Conservation (phyloP, 2,888 invertebrate genomes). For the Litoditis marina region DNA sequence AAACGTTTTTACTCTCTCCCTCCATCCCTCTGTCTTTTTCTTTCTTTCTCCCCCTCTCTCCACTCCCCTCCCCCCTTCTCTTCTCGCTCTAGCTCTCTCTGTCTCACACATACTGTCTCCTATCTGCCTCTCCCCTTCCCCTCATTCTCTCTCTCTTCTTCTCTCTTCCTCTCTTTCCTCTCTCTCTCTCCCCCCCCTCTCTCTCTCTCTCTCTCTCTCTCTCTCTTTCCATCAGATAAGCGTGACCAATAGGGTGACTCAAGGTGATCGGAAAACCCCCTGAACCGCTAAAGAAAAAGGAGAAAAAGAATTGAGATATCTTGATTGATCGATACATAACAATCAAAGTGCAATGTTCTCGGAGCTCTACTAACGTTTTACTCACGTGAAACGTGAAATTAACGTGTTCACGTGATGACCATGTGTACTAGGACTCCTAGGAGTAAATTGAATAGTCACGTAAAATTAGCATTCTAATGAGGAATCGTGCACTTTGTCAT, state of each 20-base stretch:
- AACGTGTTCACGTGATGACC: no score
- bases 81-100: neutral
- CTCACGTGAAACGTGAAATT: no score
- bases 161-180: slow-evolving; percentile 1
- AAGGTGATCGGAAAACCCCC: no score
- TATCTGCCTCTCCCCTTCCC: neutral
- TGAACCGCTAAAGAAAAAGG: no score
- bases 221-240: neutral
- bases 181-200: neutral
- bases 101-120: no score
- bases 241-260: neutral
- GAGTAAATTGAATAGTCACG: no score
- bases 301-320: neutral
- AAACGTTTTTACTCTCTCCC: no score
- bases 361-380: no score
- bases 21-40: neutral
- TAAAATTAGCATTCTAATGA: no score
- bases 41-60: slow-evolving; percentile 1
- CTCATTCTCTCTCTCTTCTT: slow-evolving; percentile 5
- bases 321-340: neutral
- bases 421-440: no score
- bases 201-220: slow-evolving; percentile 1
- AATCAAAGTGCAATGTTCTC: no score
- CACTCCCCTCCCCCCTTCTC: slow-evolving; percentile 1
- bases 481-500: no score